Evolutionary conservation across 2,113 vertebrate genomes (phyloP).

Genomic region (Numenius arquata): DNA sequence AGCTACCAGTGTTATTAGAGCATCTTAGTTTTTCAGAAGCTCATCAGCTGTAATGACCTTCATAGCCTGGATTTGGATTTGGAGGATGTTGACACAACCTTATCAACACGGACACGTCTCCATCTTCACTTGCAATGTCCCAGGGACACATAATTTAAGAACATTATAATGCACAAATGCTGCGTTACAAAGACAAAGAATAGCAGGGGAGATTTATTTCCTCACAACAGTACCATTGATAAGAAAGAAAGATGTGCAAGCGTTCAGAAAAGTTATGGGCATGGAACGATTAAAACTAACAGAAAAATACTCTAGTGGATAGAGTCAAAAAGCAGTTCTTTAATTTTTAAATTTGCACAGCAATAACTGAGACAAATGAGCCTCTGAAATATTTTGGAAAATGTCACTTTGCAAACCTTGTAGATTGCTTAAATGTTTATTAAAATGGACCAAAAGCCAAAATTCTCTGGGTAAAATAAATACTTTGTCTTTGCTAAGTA

Average conservation of each 20-base stretch:
- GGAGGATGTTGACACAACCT: background rate
- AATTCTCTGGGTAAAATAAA: conserved; percentile 54
- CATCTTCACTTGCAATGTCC: background rate
- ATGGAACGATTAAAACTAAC: background rate
- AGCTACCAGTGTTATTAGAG: background rate
- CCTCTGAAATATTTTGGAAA: conserved; percentile 35
- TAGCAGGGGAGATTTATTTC: background rate
- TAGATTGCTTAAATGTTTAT: conserved; percentile 71
- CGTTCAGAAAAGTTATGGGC: background rate
- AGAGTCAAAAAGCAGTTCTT: conserved; percentile 18
- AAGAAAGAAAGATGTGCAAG: background rate
- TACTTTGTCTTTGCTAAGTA: conserved; percentile 63
- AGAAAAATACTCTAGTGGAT: conserved; percentile 9
- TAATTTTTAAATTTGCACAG: conserved; percentile 36
- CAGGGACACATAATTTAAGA: background rate
- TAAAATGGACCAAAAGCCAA: conserved; percentile 66
- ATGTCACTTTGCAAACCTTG: conserved; percentile 46
- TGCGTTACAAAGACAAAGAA: background rate
- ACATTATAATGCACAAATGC: background rate
- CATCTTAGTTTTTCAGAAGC: background rate
- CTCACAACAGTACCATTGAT: background rate
- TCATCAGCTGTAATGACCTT: background rate
- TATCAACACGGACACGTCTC: background rate
- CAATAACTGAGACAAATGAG: background rate
- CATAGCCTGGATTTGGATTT: background rate